Percentiles rank a stretch among this genome's conserved stretches.
These are phyloP conservation scores for Lacerta viridis DNA, from an alignment of 2,797 vertebrate species.

Conservation along the genomic window DNA sequence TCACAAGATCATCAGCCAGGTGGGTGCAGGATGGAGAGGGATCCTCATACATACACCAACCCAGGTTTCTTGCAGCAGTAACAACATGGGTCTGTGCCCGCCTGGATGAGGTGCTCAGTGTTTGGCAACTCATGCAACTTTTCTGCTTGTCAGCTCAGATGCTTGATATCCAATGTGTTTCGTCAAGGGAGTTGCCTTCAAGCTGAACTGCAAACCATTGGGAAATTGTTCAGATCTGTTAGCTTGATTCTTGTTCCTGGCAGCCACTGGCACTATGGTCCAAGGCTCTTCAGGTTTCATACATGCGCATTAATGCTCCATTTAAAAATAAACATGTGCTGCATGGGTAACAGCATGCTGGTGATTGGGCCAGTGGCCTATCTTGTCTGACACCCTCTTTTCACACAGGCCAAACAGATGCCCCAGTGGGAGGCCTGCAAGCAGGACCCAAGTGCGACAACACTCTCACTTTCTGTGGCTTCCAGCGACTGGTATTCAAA, in stretches of 20 bases:
- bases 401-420: no score
- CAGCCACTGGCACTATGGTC: background rate
- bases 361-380: no score
- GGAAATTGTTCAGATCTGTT: background rate
- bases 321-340: background rate
- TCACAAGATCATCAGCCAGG: constrained; percentile 84
- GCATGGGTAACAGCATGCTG: no score
- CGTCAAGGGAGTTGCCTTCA: background rate
- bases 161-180: background rate
- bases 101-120: no score
- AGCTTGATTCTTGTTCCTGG: background rate
- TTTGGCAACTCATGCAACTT: background rate
- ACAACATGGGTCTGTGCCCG: no score
- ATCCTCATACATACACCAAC: background rate
- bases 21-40: constrained; percentile 57
- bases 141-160: background rate
- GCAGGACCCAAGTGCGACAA: no score
- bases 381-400: no score
- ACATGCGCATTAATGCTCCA: background rate
- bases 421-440: no score
- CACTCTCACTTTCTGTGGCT: no score
- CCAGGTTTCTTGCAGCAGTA: background rate
- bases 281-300: background rate
- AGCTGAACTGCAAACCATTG: no score
- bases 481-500: no score